Evolutionary conservation across 2,797 vertebrate genomes (phyloP).

Genomic region (Sebastes steindachneri): DNA sequence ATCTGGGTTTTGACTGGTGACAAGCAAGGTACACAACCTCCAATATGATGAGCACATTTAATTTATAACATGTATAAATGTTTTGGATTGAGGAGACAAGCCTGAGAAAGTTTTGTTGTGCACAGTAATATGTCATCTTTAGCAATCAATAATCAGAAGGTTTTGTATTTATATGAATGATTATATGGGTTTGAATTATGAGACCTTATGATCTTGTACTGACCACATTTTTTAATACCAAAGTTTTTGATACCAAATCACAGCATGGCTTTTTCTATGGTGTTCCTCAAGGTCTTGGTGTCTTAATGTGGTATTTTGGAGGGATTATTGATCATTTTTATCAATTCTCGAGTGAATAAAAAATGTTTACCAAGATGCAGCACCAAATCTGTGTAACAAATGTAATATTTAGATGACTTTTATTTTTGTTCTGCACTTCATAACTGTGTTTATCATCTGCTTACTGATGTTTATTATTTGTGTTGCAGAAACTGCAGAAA

Average conservation of each 20-base stretch:
- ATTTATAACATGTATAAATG: not conserved
- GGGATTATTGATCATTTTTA: no score
- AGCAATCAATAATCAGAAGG: not conserved
- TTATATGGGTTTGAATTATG: not conserved
- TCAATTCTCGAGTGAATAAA: no score
- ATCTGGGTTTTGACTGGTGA: conserved; percentile 97
- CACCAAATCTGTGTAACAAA: no score
- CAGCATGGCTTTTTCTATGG: no score
- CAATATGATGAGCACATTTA: not conserved
- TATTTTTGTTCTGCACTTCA: not conserved
- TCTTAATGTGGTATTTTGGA: no score
- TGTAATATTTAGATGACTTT: not conserved
- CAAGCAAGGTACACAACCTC: conserved; percentile 89
- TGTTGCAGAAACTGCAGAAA: conserved; percentile 92
- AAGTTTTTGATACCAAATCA: no score
- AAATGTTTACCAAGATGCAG: rapidly evolving
- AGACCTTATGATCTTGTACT: not conserved
- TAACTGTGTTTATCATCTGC: not conserved
- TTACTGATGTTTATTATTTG: not conserved
- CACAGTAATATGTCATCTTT: not conserved
- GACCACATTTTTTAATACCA: not conserved
- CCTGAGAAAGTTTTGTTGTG: not conserved
- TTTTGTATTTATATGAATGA: not conserved
- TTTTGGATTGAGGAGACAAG: not conserved
- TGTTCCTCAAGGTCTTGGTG: no score